These are phyloP conservation scores for Lophotis ruficrista DNA, from an alignment of 2,113 vertebrate species.

Conservation along the genomic window DNA sequence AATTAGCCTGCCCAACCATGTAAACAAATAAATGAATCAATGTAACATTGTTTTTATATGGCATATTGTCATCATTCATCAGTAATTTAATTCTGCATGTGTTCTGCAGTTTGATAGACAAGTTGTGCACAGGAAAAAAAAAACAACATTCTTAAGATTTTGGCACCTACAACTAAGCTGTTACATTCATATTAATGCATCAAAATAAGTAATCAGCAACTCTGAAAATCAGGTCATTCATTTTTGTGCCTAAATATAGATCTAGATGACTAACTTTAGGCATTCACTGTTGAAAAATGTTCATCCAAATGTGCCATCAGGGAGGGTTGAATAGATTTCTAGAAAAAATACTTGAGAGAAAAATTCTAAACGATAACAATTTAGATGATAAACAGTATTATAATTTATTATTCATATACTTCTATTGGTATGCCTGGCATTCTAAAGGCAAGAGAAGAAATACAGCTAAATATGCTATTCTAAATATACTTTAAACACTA, in stretches of 20 bases:
- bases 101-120: constrained; percentile 48
- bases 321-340: constrained; percentile 36
- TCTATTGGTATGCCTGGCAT: constrained; percentile 44
- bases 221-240: constrained; percentile 54
- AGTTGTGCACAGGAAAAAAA: not conserved
- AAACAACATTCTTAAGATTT: constrained; percentile 7
- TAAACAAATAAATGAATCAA: constrained; percentile 59
- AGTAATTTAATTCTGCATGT: constrained; percentile 36
- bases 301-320: constrained; percentile 62
- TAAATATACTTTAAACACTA: constrained; percentile 44
- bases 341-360: constrained; percentile 61
- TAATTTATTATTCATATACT: constrained; percentile 64
- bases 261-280: constrained; percentile 64
- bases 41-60: constrained; percentile 24
- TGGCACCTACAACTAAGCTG: constrained; percentile 59
- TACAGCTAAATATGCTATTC: constrained; percentile 37
- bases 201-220: constrained; percentile 62
- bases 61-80: constrained; percentile 37
- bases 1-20: constrained; percentile 8
- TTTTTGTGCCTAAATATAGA: constrained; percentile 61
- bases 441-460: constrained; percentile 39
- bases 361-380: constrained; percentile 48
- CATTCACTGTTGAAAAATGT: constrained; percentile 53
- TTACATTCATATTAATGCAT: constrained; percentile 38
- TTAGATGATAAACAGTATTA: constrained; percentile 56